A percentile compares a stretch with the other conserved stretches of the same genome.
Evolutionary conservation across 2,888 invertebrate genomes (phyloP).

Genomic region (Tetrapedia diversipes): DNA sequence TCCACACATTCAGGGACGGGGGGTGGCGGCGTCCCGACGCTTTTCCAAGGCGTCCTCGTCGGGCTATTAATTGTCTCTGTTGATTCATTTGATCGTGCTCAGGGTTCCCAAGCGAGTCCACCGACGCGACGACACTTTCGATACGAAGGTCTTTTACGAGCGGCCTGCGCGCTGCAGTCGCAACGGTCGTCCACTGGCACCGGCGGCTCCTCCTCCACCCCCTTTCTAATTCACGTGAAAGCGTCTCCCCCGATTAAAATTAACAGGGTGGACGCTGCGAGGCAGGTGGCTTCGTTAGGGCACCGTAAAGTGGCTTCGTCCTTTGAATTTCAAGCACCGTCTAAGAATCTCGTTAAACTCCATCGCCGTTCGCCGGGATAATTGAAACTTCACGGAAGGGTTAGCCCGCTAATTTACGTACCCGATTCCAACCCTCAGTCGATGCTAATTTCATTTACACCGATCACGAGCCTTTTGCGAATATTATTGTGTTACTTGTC

Average conservation of each 20-base stretch:
- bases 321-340: slow-evolving; percentile 69
- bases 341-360: slow-evolving; percentile 60
- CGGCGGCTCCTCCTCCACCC: slow-evolving; percentile 31
- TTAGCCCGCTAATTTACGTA: slow-evolving; percentile 48
- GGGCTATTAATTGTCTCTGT: slow-evolving; percentile 82
- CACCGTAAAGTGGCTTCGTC: slow-evolving; percentile 67
- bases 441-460: slow-evolving; percentile 31
- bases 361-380: slow-evolving; percentile 42
- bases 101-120: slow-evolving; percentile 73
- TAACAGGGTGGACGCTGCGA: slow-evolving; percentile 72
- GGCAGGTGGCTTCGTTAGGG: slow-evolving; percentile 73
- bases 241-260: slow-evolving; percentile 77
- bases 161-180: slow-evolving; percentile 49
- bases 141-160: slow-evolving; percentile 70
- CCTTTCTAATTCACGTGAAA: slow-evolving; percentile 78
- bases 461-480: background rate
- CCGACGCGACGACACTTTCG: slow-evolving; percentile 64
- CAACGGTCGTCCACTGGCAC: slow-evolving; percentile 43
- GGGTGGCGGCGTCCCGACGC: slow-evolving; percentile 69
- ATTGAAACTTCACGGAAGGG: slow-evolving; percentile 58
- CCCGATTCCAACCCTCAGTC: slow-evolving; percentile 10
- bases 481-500: background rate
- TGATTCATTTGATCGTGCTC: slow-evolving; percentile 82
- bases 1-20: slow-evolving; percentile 53
- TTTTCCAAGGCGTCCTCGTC: slow-evolving; percentile 76